Percentiles rank a stretch among this genome's conserved stretches.
Conservation (phyloP, 2,888 invertebrate genomes). For the Stratiomys singularior region DNA sequence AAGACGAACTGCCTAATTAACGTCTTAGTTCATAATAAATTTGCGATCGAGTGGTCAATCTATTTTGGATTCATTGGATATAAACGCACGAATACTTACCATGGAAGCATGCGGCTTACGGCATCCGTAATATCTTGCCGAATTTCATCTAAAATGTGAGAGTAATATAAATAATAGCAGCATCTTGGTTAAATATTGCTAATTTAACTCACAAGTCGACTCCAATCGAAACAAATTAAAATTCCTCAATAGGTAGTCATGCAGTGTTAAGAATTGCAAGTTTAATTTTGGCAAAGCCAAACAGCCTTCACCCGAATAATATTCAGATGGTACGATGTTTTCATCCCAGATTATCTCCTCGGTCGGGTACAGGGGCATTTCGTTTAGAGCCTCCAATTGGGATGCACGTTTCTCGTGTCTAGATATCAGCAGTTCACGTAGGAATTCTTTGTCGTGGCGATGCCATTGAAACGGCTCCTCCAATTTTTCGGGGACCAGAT, state of each 20-base stretch:
- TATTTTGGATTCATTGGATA: too few species aligned
- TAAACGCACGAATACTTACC: conserved; percentile 69
- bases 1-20: not conserved
- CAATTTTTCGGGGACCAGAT: conserved; percentile 82
- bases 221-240: conserved; percentile 97
- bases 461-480: conserved; percentile 75
- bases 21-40: conserved; percentile 15
- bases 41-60: too few species aligned
- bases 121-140: conserved; percentile 98
- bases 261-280: conserved; percentile 96
- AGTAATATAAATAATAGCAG: not conserved
- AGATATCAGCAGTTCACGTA: conserved; percentile 85
- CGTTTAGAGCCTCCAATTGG: conserved; percentile 93
- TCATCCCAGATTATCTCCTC: conserved; percentile 99
- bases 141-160: conserved; percentile 85
- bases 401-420: conserved; percentile 90
- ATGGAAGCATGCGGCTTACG: conserved; percentile 93
- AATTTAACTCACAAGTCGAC: conserved; percentile 85
- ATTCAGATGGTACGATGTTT: conserved; percentile 97
- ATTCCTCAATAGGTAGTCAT: conserved; percentile 96
- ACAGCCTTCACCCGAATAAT: conserved; percentile 95
- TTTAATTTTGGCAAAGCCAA: conserved; percentile 97
- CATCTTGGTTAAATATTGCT: conserved; percentile 50
- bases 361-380: conserved; percentile 98
- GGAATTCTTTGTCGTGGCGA: conserved; percentile 81